These are phyloP conservation scores for Acanthosepion lycidas DNA, from an alignment of 2,888 invertebrate species.

Conservation along the genomic window DNA sequence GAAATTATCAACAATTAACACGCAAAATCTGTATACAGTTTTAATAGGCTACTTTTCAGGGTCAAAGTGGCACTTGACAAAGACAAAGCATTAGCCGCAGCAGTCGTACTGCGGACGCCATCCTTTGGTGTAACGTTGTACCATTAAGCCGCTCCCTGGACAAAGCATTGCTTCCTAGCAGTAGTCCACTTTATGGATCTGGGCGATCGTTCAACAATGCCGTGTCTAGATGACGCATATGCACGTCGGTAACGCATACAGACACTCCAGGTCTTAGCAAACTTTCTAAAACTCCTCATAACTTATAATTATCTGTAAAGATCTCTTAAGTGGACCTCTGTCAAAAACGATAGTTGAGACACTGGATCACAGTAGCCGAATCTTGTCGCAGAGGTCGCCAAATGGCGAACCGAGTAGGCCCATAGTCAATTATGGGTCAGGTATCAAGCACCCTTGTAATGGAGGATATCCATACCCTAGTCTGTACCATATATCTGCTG, in stretches of 20 bases:
- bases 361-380: background rate
- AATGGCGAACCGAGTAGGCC: background rate
- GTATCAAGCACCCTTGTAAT: background rate
- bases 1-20: too few species aligned
- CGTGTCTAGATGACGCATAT: background rate
- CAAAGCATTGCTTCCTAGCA: background rate
- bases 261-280: background rate
- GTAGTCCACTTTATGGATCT: background rate
- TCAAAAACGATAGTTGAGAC: background rate
- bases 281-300: background rate
- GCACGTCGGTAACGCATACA: background rate
- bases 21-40: too few species aligned
- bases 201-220: background rate
- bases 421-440: background rate
- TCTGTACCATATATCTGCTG: too few species aligned
- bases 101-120: too few species aligned
- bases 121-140: too few species aligned
- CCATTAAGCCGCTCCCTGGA: background rate
- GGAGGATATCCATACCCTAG: background rate
- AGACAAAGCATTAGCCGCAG: too few species aligned
- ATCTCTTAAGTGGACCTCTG: background rate
- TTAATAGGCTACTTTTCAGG: too few species aligned
- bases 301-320: background rate
- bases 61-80: too few species aligned
- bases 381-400: background rate